Base-by-base conservation (phyloP, 1,140 invertebrate genomes). In the Tribolium madens region DNA sequence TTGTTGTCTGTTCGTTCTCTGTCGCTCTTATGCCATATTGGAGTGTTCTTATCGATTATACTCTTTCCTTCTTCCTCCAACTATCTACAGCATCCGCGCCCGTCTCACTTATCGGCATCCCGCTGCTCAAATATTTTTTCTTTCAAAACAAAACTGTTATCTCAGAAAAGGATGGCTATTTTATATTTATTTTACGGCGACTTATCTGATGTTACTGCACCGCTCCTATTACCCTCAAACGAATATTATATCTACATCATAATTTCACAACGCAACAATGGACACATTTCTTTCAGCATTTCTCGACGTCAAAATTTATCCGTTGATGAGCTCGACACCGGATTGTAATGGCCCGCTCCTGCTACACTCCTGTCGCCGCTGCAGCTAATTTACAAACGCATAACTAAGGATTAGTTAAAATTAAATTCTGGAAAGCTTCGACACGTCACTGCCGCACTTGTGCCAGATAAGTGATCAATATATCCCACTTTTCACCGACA, bases 31-130 rank as follows among this genome's bases (percentile, higher is more conserved):
- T 9, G 14, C 18, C 57, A 64, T 48, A 21, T 13, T 33, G 48
- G 26, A 15, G 68, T 9, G 72, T 47, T 48, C 18, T 21, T 78
- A 78, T 78, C 77, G 77, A 78, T 78, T 78, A 73, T 69, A 33
- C 5, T 26, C 21, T n/a, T 13, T 60, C 73, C 68, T 68, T 15
- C 47, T 75, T 48, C 50, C 26, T 48, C 36, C 60, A 31, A 53
- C 15, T 31, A n/a, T 36, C 64, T 13, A 18, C 7, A 57, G 21
- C 17, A 26, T 36, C 60, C 18, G 60, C 14, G 69, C 9, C 46
- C 53, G 46, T 78, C 73, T 53, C 46, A 71, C 60, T 69, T 68
- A 75, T 77, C 52, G 57, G 57, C 57, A 64, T 64, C 57, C 57
- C 57, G 57, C 57, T 64, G 57, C 21, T 33, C 57, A 64, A 64